A percentile compares a stretch with the other conserved stretches of the same genome.
These are phyloP conservation scores for Machimus atricapillus DNA, from an alignment of 2,888 invertebrate genomes.

Conservation along the genomic window DNA sequence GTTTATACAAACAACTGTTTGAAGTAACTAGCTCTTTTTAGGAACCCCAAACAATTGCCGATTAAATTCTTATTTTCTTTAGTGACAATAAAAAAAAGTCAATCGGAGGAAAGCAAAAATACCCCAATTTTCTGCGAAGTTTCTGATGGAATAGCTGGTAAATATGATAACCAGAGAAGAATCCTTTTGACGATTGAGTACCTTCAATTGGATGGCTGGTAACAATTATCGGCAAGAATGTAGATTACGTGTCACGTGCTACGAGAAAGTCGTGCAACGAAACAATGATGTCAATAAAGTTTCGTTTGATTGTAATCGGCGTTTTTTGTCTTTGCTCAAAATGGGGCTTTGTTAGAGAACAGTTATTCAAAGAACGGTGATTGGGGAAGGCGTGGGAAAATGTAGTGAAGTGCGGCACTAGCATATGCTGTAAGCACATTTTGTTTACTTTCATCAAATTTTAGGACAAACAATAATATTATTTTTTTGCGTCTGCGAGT, in stretches of 20 bases:
- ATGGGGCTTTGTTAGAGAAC: background rate
- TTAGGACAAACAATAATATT: background rate
- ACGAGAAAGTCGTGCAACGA: conserved; percentile 17
- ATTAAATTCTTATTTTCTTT: background rate
- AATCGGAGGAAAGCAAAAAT: background rate
- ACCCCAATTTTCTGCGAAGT: background rate
- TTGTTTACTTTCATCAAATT: background rate
- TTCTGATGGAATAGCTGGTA: background rate
- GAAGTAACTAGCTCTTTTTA: background rate
- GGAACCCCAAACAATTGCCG: background rate
- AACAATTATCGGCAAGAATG: background rate
- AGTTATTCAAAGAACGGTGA: background rate
- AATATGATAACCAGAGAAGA: background rate
- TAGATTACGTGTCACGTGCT: conserved; percentile 26
- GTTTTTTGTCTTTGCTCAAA: background rate
- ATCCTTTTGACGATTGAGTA: background rate
- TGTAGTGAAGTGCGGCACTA: background rate
- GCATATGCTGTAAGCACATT: background rate
- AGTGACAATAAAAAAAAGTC: background rate
- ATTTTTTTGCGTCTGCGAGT: background rate
- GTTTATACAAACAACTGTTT: background rate
- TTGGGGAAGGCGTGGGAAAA: background rate
- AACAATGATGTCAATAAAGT: background rate
- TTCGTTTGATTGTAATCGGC: background rate
- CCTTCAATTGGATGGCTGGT: background rate